A percentile compares a stretch with the other conserved stretches of the same genome.
Evolutionary conservation across 1,140 invertebrate species (phyloP).

Genomic region (Acromyrmex charruanus): DNA sequence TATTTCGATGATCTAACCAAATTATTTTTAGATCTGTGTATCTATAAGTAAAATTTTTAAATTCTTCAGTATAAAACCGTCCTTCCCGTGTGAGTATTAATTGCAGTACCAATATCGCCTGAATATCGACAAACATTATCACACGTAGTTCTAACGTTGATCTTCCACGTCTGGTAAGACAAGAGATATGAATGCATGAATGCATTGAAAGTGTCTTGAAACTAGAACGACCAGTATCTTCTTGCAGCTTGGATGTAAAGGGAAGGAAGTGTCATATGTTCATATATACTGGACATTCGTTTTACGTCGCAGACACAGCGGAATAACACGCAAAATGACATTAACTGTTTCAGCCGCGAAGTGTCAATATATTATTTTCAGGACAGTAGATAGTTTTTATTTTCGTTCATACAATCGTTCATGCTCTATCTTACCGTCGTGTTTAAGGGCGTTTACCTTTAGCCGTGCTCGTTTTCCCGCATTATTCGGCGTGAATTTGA

Average conservation of each 20-base stretch:
- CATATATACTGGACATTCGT: not conserved
- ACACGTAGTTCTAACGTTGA: not conserved
- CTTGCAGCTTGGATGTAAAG: constrained; percentile 1
- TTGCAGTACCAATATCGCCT: not conserved
- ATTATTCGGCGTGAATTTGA: constrained; percentile 71
- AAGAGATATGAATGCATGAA: constrained; percentile 34
- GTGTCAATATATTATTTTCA: constrained; percentile 35
- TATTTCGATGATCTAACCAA: too few species aligned
- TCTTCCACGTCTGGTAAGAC: constrained; percentile 36
- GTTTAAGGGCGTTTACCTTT: constrained; percentile 36
- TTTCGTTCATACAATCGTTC: not conserved
- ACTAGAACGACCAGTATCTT: constrained; percentile 36
- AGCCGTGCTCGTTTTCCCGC: constrained; percentile 48
- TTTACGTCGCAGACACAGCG: constrained; percentile 5
- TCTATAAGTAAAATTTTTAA: too few species aligned
- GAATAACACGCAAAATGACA: not conserved
- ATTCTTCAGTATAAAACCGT: too few species aligned
- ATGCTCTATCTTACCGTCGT: constrained; percentile 8
- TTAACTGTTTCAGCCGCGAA: constrained; percentile 24
- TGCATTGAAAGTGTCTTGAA: constrained; percentile 29
- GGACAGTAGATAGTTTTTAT: constrained; percentile 8
- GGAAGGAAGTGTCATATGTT: constrained; percentile 35
- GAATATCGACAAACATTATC: constrained; percentile 26
- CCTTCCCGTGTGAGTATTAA: not conserved
- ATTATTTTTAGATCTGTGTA: too few species aligned